Evolutionary conservation across 2,888 invertebrate species (phyloP).

Genomic region (Rhogogaster chlorosoma): DNA sequence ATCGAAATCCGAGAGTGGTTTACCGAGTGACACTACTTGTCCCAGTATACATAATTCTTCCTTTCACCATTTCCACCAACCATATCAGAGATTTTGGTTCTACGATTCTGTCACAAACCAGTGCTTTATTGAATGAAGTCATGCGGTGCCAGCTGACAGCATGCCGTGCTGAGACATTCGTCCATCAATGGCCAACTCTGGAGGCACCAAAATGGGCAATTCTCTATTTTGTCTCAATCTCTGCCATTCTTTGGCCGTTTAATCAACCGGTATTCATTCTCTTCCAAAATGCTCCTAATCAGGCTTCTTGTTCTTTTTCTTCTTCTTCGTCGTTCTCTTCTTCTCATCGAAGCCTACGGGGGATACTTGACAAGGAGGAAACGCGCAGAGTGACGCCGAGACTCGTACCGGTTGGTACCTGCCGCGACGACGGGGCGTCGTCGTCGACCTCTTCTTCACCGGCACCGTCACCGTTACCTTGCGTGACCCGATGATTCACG

Average conservation of each 20-base stretch:
- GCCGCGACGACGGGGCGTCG: slow-evolving; percentile 16
- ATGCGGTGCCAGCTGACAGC: background rate
- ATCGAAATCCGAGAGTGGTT: background rate
- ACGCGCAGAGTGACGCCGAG: background rate
- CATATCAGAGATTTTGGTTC: background rate
- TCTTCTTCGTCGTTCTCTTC: background rate
- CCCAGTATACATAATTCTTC: background rate
- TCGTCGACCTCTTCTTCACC: slow-evolving; percentile 18
- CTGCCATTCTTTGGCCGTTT: background rate
- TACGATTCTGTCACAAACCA: background rate
- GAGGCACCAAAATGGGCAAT: background rate
- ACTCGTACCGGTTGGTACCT: slow-evolving; percentile 69
- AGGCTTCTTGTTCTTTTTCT: background rate
- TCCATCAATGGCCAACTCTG: background rate
- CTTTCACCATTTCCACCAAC: background rate
- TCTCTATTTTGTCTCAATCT: background rate
- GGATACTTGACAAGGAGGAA: slow-evolving; percentile 1
- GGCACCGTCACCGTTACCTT: slow-evolving; percentile 57
- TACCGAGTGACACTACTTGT: background rate
- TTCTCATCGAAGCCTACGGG: background rate
- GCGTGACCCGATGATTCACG: slow-evolving; percentile 76
- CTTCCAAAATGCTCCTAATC: background rate
- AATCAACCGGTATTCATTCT: slow-evolving; percentile 11
- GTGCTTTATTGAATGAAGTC: background rate
- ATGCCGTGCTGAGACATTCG: background rate